Base-by-base conservation (phyloP, 2,797 vertebrate genomes). In the Rhodeus uyekii region DNA sequence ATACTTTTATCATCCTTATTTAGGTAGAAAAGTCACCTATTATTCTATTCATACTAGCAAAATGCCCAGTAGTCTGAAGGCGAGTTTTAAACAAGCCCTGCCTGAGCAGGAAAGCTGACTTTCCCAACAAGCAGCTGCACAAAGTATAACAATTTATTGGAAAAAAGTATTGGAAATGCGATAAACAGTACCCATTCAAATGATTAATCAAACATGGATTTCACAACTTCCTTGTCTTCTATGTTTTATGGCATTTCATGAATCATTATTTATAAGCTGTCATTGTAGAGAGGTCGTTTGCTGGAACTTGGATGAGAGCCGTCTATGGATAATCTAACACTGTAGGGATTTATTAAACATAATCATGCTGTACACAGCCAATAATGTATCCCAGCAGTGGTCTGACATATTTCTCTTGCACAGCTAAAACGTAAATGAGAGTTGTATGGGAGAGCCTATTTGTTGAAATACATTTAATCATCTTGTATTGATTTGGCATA, bases 271-370 rank as follows among this genome's bases (percentile, higher is more conserved):
- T 76, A 83, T 36, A 48, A 76, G 58, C 88, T 86, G 83, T 73
- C 71, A 72, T 24, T 46, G 67, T 68, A 68, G 22, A 83, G 34
- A 29, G 58, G 80, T 84, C 84, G 79, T 86, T 85, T 87, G 84
- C 44, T 85, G 84, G 78, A 86, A 86, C 69, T 86, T 84, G 76
- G 87, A 83, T 69, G 87, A 76, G 76, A 82, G 84, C 34, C 83
- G 22, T 83, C 90, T 86, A 86, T 87, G 84, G 83, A 87, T 91
- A 92, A 93, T 92, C 91, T 91, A 90, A 92, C 89, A 89, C 68
- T 72, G 81, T 55, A 71, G 39, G 77, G 84, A 76, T 64, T 76
- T 80, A 64, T 61, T 53, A 68, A 64, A 55, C 36, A 61, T 36
- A 34, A 73, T 80, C 68, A 74, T 80, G 36, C n/a, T 68, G 46